Percentiles rank a stretch among this genome's conserved stretches.
phyloP scores from a whole-genome alignment of 2,113 vertebrate genomes.

The Aramus guarauna region DNA sequence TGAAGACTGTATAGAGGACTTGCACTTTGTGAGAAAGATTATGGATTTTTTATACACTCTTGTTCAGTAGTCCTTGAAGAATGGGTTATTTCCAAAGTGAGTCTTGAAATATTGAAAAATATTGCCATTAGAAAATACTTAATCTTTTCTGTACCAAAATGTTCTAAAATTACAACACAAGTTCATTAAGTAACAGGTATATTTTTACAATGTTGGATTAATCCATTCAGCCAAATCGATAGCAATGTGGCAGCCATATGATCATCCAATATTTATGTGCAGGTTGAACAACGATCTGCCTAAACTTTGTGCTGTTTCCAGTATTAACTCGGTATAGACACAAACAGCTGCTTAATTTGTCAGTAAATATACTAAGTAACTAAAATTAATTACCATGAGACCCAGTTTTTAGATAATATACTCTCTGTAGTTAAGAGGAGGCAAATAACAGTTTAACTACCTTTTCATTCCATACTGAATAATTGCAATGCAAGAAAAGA shows the following conservation, averaged over 20 bases:
- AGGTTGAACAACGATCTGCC: background rate
- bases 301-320: background rate
- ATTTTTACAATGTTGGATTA: background rate
- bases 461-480: background rate
- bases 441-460: slow-evolving; percentile 6
- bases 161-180: background rate
- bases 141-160: background rate
- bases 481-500: background rate
- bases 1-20: background rate
- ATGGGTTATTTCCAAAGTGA: background rate
- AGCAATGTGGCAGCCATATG: background rate
- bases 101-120: background rate
- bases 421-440: slow-evolving; percentile 37
- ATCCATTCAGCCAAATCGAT: background rate
- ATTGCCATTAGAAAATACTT: background rate
- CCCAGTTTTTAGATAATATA: slow-evolving; percentile 21
- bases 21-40: background rate
- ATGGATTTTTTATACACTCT: background rate
- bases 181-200: background rate
- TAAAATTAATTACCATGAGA: slow-evolving; percentile 13
- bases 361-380: slow-evolving; percentile 41
- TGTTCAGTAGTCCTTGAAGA: slow-evolving; percentile 41
- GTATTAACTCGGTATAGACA: background rate
- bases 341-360: background rate
- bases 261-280: background rate